Percentiles rank a stretch among this genome's conserved stretches.
Evolutionary conservation across 2,888 invertebrate species (phyloP).

Genomic region (Mythimna loreyi): DNA sequence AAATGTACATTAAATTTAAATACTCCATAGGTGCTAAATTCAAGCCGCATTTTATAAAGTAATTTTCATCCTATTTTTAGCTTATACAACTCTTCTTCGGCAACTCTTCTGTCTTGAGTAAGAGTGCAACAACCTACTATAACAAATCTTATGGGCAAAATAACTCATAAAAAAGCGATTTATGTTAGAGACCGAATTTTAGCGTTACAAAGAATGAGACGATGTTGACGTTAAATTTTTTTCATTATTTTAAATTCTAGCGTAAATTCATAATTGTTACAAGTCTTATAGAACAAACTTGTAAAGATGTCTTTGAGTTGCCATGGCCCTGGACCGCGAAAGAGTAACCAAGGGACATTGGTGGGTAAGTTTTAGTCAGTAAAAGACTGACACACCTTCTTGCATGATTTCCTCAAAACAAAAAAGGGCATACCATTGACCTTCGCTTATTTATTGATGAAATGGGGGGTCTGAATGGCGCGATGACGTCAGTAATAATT

Average conservation of each 20-base stretch:
- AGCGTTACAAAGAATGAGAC: not conserved
- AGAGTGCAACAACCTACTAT: not conserved
- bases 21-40: constrained; percentile 43
- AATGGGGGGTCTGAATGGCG: too few species aligned
- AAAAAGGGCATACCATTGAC: too few species aligned
- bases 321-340: too few species aligned
- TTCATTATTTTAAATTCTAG: not conserved
- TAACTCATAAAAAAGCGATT: not conserved
- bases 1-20: constrained; percentile 34
- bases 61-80: not conserved
- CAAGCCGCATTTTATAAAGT: constrained; percentile 16
- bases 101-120: not conserved
- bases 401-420: too few species aligned
- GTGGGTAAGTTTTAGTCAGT: not conserved
- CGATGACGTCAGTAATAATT: too few species aligned
- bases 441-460: too few species aligned
- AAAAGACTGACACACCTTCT: too few species aligned
- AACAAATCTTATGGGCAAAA: not conserved
- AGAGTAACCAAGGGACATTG: too few species aligned
- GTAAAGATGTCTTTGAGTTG: not conserved
- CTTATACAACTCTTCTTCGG: not conserved
- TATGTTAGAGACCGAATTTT: not conserved
- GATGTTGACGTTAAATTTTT: not conserved
- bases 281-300: not conserved
- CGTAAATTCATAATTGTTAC: not conserved